These are phyloP conservation scores for Campylomormyrus tamandua DNA, from an alignment of 2,113 vertebrate genomes.

Conservation along the genomic window DNA sequence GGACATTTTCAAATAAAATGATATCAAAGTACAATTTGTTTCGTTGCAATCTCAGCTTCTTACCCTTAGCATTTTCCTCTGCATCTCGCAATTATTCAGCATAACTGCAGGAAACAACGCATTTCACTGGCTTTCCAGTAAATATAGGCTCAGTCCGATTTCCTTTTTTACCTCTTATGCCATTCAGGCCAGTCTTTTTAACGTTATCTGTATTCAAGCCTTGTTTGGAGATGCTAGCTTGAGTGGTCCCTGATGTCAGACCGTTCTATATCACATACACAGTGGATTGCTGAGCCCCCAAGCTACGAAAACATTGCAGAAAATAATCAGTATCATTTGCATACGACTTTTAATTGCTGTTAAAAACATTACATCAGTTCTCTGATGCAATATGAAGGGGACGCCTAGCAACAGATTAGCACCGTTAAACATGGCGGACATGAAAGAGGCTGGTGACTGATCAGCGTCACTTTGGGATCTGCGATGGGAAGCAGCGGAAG, in stretches of 20 bases:
- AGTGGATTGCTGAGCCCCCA: not conserved
- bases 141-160: not conserved
- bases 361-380: conserved; percentile 5
- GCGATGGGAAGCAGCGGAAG: not conserved
- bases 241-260: not conserved
- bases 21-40: not conserved
- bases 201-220: not conserved
- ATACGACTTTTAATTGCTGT: not conserved
- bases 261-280: not conserved
- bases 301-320: not conserved
- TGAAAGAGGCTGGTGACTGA: not conserved
- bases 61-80: not conserved
- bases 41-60: not conserved
- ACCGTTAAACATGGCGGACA: not conserved
- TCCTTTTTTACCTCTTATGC: not conserved
- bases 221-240: not conserved
- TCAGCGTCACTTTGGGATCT: not conserved
- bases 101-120: not conserved
- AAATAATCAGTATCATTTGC: conserved; percentile 7
- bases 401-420: not conserved
- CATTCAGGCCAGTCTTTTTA: not conserved
- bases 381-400: not conserved
- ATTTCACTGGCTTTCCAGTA: not conserved
- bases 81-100: not conserved
- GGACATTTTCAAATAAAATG: not conserved